A percentile compares a stretch with the other conserved stretches of the same genome.
Evolutionary conservation across 2,888 invertebrate genomes (phyloP).

Genomic region (Tetragonisca angustula): DNA sequence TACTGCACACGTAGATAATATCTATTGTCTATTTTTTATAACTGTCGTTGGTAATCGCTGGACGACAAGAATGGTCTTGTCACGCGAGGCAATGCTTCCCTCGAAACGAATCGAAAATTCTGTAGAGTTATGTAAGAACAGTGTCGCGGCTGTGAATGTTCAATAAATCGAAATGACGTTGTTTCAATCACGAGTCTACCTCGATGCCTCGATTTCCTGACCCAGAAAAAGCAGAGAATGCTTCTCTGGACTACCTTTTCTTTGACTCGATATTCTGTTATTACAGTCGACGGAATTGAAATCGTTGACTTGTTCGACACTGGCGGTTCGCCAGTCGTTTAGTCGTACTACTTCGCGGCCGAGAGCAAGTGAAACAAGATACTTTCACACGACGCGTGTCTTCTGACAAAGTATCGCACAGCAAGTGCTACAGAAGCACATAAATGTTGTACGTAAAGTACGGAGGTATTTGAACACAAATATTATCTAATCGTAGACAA

Average conservation of each 20-base stretch:
- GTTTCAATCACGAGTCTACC: conserved; percentile 2
- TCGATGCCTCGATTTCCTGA: conserved; percentile 28
- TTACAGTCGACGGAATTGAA: too few species aligned
- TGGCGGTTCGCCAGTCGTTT: too few species aligned
- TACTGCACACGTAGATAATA: conserved; percentile 57
- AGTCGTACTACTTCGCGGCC: too few species aligned
- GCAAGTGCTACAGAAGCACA: too few species aligned
- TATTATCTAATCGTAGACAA: too few species aligned
- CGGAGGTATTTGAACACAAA: too few species aligned
- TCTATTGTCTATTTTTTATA: neutral
- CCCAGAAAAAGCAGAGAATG: neutral
- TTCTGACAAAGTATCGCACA: too few species aligned
- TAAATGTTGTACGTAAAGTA: too few species aligned
- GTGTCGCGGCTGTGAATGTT: neutral
- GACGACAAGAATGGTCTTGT: neutral
- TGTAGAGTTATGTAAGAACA: conserved; percentile 8
- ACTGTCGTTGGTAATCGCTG: neutral
- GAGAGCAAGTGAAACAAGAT: too few species aligned
- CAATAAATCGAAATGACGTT: conserved; percentile 32
- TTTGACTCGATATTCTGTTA: too few species aligned
- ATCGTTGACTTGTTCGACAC: too few species aligned
- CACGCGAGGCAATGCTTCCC: neutral
- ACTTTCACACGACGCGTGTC: too few species aligned
- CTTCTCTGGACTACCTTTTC: neutral
- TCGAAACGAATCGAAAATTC: neutral